A percentile compares a stretch with the other conserved stretches of the same genome.
phyloP scores from a whole-genome alignment of 2,888 invertebrate species.

The Drosophila flavopinicola region DNA sequence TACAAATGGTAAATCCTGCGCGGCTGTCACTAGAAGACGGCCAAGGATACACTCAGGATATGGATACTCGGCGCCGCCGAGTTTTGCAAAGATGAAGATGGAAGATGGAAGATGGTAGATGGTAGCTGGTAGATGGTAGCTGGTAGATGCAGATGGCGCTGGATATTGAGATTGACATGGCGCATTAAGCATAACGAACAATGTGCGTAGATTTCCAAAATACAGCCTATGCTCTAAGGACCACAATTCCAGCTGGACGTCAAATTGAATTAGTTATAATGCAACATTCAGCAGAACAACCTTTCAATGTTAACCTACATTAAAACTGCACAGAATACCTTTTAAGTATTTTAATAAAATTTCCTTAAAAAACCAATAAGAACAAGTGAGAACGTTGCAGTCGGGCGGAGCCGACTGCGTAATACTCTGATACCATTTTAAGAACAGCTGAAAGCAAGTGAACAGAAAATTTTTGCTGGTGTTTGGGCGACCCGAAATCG shows the following conservation, averaged over 20 bases:
- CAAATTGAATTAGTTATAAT: conserved; percentile 31
- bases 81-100: conserved; percentile 22
- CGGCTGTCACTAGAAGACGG: conserved; percentile 43
- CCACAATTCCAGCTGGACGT: conserved; percentile 9
- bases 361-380: too few relatives aligned
- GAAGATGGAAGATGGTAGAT: conserved; percentile 18
- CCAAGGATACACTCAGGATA: conserved; percentile 30
- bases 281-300: conserved; percentile 16
- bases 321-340: too few relatives aligned
- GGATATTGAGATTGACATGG: conserved; percentile 50
- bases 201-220: conserved; percentile 15
- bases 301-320: neutral
- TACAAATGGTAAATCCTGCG: conserved; percentile 53
- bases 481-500: too few relatives aligned
- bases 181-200: conserved; percentile 51
- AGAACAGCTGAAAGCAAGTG: too few relatives aligned
- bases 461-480: too few relatives aligned
- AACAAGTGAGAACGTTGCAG: too few relatives aligned
- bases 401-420: too few relatives aligned
- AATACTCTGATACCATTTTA: too few relatives aligned
- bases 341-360: too few relatives aligned
- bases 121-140: conserved; percentile 12
- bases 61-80: conserved; percentile 25
- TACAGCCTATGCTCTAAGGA: neutral
- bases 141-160: conserved; percentile 22